Percentiles rank a stretch among this genome's conserved stretches.
phyloP scores from a whole-genome alignment of 2,797 vertebrate genomes.

The Echiichthys vipera region DNA sequence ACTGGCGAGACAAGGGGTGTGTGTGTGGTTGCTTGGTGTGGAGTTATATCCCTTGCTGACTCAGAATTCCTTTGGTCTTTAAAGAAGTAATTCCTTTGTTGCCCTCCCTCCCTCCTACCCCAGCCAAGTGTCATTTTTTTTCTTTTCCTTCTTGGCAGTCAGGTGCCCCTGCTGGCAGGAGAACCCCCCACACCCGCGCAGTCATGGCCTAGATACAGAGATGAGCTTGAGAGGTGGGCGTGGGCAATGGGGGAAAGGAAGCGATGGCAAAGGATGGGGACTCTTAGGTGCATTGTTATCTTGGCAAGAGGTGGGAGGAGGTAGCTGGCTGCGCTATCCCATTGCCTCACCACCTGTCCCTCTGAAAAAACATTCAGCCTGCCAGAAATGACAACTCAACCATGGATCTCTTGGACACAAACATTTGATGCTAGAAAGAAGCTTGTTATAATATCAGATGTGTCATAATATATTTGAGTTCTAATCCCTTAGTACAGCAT shows the following conservation, averaged over 20 bases:
- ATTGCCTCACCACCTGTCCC: conserved; percentile 83
- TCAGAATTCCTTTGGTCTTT: conserved; percentile 75
- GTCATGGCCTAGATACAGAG: conserved; percentile 71
- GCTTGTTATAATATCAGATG: conserved; percentile 24
- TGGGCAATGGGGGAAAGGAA: conserved; percentile 54
- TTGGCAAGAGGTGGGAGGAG: conserved; percentile 75
- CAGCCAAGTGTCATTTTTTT: conserved; percentile 36
- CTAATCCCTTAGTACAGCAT: background rate
- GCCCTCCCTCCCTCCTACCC: conserved; percentile 39
- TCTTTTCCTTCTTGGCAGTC: conserved; percentile 69
- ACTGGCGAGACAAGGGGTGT: conserved; percentile 51
- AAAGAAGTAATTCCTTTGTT: conserved; percentile 68
- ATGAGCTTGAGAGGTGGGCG: conserved; percentile 58
- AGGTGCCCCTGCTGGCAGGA: conserved; percentile 69
- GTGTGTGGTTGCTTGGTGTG: conserved; percentile 25
- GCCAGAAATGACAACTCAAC: conserved; percentile 61
- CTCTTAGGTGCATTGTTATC: conserved; percentile 69
- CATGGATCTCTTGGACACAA: conserved; percentile 44
- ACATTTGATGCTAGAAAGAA: conserved; percentile 33
- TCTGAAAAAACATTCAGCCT: conserved; percentile 54
- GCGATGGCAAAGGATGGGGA: conserved; percentile 54
- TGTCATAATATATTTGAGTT: background rate
- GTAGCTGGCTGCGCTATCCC: conserved; percentile 75
- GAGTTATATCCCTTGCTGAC: conserved; percentile 71
- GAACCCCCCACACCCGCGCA: conserved; percentile 71